Percentiles rank a stretch among this genome's conserved stretches.
phyloP scores from a whole-genome alignment of 2,113 vertebrate genomes.

The Chionodraco myersi region DNA sequence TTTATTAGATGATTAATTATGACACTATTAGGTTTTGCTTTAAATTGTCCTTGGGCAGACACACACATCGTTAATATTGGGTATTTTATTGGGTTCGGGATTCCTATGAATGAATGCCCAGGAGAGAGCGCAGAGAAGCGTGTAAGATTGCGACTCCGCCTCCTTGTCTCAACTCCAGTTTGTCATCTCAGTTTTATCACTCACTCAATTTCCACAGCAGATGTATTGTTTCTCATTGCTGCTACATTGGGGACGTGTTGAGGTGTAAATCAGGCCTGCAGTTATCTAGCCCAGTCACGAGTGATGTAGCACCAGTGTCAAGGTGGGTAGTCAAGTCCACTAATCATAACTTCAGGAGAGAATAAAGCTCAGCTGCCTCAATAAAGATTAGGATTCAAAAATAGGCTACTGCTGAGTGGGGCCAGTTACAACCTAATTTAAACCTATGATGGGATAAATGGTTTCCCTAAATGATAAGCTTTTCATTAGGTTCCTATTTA shows the following conservation, averaged over 20 bases:
- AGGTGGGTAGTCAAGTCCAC: slow-evolving; percentile 33
- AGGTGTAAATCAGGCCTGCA: slow-evolving; percentile 19
- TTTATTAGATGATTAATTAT: too few relatives aligned
- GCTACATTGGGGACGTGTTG: not conserved
- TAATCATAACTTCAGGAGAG: slow-evolving; percentile 32
- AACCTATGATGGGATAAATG: slow-evolving; percentile 27
- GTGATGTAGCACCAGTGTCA: slow-evolving; percentile 40
- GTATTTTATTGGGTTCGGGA: too few relatives aligned
- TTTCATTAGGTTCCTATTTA: not conserved
- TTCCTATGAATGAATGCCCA: too few relatives aligned
- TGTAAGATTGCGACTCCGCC: too few relatives aligned
- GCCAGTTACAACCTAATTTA: slow-evolving; percentile 10
- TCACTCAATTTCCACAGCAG: slow-evolving; percentile 23
- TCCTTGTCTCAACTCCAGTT: too few relatives aligned
- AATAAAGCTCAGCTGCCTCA: not conserved
- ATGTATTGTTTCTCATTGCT: not conserved
- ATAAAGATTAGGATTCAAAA: not conserved
- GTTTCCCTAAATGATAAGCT: not conserved
- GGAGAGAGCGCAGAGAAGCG: too few relatives aligned
- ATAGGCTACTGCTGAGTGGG: not conserved
- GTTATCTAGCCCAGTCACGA: slow-evolving; percentile 23
- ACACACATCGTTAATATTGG: too few relatives aligned
- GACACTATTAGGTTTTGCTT: too few relatives aligned
- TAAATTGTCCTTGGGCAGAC: too few relatives aligned
- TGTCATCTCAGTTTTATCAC: slow-evolving; percentile 2